A percentile compares a stretch with the other conserved stretches of the same genome.
Conservation (phyloP, 1,140 invertebrate species). For the Meloidogyne chitwoodi region DNA sequence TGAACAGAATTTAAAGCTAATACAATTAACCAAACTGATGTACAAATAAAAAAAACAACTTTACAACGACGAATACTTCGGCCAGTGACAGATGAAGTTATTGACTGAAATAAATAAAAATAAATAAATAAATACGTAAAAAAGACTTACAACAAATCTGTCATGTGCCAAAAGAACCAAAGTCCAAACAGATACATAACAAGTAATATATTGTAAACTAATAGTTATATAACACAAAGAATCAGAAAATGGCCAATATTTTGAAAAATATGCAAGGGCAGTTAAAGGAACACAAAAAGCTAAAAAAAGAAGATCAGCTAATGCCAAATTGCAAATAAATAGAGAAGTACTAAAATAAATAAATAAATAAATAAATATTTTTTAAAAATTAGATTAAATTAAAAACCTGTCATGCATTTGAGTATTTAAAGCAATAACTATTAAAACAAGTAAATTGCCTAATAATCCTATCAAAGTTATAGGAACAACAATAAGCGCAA, state of each 20-base stretch:
- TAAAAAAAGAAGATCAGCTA: conserved; percentile 84
- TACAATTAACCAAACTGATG: conserved; percentile 30
- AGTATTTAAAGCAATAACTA: conserved; percentile 41
- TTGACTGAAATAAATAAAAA: conserved; percentile 37
- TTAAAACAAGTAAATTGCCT: conserved; percentile 40
- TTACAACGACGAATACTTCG: conserved; percentile 79
- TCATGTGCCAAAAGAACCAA: conserved; percentile 91
- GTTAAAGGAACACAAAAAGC: conserved; percentile 90
- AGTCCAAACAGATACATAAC: conserved; percentile 85
- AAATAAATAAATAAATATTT: no score
- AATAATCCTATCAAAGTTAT: conserved; percentile 47
- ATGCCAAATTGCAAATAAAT: conserved; percentile 44
- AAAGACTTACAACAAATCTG: conserved; percentile 62
- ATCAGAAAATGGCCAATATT: conserved; percentile 73
- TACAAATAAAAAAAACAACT: conserved; percentile 66
- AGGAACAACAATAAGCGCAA: conserved; percentile 35
- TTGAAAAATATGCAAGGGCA: conserved; percentile 74
- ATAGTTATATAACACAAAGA: conserved; percentile 41
- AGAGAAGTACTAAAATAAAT: conserved; percentile 37
- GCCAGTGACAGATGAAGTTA: conserved; percentile 56
- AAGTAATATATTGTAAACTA: conserved; percentile 68
- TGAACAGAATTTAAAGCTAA: conserved; percentile 36
- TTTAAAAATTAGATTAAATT: conserved; percentile 11
- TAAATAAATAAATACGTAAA: neutral
- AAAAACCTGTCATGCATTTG: conserved; percentile 41